Base-by-base conservation (phyloP, 2,888 invertebrate species). In the Dasysyrphus tricinctus region DNA sequence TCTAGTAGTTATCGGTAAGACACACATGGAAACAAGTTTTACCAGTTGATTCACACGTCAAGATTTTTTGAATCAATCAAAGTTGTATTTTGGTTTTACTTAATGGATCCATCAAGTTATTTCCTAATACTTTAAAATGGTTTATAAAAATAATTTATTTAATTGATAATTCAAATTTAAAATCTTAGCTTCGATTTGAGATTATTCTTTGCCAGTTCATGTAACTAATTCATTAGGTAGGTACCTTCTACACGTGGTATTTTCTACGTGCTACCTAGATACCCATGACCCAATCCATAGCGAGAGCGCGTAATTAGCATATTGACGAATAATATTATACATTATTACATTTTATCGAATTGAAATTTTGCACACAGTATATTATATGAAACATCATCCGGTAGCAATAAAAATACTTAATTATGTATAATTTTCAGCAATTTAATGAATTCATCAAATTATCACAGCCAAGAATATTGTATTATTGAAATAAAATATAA, bases 371-470 rank as follows among this genome's bases (percentile, higher is more conserved):
- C 65, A 65, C 65, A 65, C 16, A 0, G n/a, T 29, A 32, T 32
- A 5, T 24, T 11, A 14, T 34, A 16, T 65, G 12, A 34, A 12
- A 49, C 34, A 29, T 65, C 32, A 49, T 47, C 34, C 47, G 19
- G 47, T 34, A 47, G 49, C 47, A 47, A 32, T 44, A 24, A 24
- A 65, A 63, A 63, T n/a, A 34, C 16, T 14, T 49, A 49, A 65
- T 65, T 65, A 65, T 47, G n/a, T n/a, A n/a, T 2, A 65, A 39
- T 19, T 34, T 65, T 34, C 34, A 11, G 5, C 5, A 19, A 11
- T 47, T 63, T 32, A 65, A 47, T 65, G 5, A 65, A 65, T 65
- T 47, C 65, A 65, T 49, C 47, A 65, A 16, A 32, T 32, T 65
- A 49, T 19, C 44, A 29, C 63, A 63, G 5, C n/a, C 9, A 12